Evolutionary conservation across 2,797 vertebrate species (phyloP).

Genomic region (Pseudomugil tenellus): DNA sequence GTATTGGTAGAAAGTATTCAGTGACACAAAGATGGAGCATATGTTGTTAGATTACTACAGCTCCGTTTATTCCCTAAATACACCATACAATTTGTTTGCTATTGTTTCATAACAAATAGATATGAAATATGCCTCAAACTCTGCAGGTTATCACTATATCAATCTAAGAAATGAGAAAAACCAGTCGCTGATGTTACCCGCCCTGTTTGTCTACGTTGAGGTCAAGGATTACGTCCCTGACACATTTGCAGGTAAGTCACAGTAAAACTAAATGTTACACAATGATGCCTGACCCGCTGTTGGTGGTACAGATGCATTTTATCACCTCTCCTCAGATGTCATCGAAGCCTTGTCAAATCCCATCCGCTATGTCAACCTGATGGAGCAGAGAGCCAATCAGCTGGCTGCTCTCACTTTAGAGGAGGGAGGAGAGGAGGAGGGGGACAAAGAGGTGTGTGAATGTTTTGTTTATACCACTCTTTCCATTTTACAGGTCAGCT

Average conservation of each 20-base stretch:
- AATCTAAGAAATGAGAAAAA: constrained; percentile 96
- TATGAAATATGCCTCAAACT: not conserved
- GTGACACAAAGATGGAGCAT: too few species aligned
- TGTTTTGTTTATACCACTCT: not conserved
- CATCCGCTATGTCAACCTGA: constrained; percentile 95
- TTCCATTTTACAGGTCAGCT: not conserved
- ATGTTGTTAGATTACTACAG: not conserved
- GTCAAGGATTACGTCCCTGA: constrained; percentile 99
- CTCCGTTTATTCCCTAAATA: not conserved
- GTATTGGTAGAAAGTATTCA: too few species aligned
- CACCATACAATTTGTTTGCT: not conserved
- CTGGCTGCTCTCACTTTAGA: constrained; percentile 94
- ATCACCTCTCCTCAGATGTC: constrained; percentile 83
- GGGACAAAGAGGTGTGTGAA: constrained; percentile 89
- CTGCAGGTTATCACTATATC: constrained; percentile 94
- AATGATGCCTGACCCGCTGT: not conserved
- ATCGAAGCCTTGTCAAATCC: constrained; percentile 98
- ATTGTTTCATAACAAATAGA: not conserved
- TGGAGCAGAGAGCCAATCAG: constrained; percentile 97
- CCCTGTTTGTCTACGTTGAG: constrained; percentile 95
- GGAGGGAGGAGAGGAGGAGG: constrained; percentile 90
- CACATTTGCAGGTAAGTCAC: constrained; percentile 90
- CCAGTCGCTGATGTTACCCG: constrained; percentile 90
- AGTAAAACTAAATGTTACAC: not conserved
- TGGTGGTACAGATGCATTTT: not conserved